phyloP scores from a whole-genome alignment of 2,113 vertebrate species.

The Dinomys branickii region DNA sequence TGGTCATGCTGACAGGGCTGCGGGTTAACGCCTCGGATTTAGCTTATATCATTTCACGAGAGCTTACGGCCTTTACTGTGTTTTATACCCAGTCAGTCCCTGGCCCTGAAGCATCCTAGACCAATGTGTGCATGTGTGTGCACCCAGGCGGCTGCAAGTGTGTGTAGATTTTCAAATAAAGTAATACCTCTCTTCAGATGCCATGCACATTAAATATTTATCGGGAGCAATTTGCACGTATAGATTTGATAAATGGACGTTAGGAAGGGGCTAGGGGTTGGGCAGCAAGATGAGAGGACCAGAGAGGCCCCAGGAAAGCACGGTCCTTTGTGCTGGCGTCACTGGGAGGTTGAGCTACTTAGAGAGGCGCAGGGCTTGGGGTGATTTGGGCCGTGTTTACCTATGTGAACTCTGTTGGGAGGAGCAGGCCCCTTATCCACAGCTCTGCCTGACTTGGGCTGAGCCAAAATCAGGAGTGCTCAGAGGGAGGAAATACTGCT shows the following conservation, averaged over 20 bases:
- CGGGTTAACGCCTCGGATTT: slow-evolving; percentile 86
- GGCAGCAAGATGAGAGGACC: not conserved
- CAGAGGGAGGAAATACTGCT: not conserved
- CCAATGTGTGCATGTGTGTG: slow-evolving; percentile 12
- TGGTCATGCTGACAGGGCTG: slow-evolving; percentile 87
- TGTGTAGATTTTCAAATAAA: slow-evolving; percentile 84
- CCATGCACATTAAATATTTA: slow-evolving; percentile 87
- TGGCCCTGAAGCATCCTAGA: slow-evolving; percentile 80
- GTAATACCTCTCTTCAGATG: slow-evolving; percentile 78
- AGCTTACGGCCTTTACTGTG: slow-evolving; percentile 83
- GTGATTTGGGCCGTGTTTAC: not conserved
- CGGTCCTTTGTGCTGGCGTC: slow-evolving; percentile 54
- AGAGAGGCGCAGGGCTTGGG: not conserved
- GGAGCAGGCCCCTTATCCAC: not conserved
- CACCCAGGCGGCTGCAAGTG: not conserved
- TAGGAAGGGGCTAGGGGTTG: not conserved
- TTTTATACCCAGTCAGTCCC: slow-evolving; percentile 81
- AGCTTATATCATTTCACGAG: slow-evolving; percentile 87
- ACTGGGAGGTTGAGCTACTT: not conserved
- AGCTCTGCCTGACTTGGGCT: not conserved
- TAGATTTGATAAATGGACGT: slow-evolving; percentile 79
- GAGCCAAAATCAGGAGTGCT: not conserved
- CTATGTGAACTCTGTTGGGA: not conserved
- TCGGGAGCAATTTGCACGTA: slow-evolving; percentile 80
- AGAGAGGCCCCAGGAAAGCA: not conserved